Evolutionary conservation across 2,113 vertebrate species (phyloP), one percentile per base, ranked within the genome.

Genomic region (Oryzias woworae): DNA sequence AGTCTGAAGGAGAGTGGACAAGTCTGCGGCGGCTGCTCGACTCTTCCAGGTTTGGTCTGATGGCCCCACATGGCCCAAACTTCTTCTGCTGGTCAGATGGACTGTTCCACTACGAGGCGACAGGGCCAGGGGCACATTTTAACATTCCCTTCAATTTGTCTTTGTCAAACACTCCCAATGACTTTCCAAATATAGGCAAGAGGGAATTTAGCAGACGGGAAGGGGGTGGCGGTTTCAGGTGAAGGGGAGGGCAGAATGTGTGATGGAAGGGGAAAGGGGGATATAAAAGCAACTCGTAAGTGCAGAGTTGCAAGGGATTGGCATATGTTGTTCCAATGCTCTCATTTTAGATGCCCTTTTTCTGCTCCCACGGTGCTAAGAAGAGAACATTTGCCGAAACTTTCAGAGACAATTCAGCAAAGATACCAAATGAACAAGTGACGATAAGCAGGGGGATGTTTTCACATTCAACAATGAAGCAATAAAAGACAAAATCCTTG

Each of bases 101-200:
- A 66, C 78, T 26, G 69, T 73, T 71, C 66, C 58, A 62, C 75
- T 78, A 70, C 22, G 20, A 82, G 78, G 72, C 73, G 62, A 75
- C 73, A 61, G 80, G 80, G 85, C 83, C 76, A 83, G 76, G 70
- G 83, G 85, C 78, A 76, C 59, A 74, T 73, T 88, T 90, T 85
- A 72, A 80, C 79, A 85, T 86, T 91, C 85, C 88, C 86, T 86
- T 88, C 85, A 81, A 60, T 77, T 72, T 64, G 84, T 85, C 86
- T 91, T 91, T 91, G 88, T 84, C 85, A 90, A 91, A 91, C 86
- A 88, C 86, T 88, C 77, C 82, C 84, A 85, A 87, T 87, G 88
- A 90, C 89, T 87, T 84, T 86, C 82, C 82, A 73, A 80, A 88
- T 80, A 82, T 77, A 85, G 80, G 51, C 79, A 82, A 81, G 65